Base-by-base conservation (phyloP, 2,113 vertebrate genomes). In the Catharus fuscescens region DNA sequence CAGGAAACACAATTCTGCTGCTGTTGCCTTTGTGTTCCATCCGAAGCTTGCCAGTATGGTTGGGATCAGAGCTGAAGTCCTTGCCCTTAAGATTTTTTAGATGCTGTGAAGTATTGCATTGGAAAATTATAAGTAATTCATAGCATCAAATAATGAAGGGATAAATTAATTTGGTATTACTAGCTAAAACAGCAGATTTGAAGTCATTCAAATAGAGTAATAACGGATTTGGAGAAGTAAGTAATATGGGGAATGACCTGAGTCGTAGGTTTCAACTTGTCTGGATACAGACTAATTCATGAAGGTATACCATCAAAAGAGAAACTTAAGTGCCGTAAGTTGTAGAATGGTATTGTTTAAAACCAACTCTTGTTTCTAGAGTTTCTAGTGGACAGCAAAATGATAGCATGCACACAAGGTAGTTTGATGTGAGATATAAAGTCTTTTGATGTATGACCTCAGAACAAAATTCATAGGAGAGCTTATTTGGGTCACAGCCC, bases 381-480 rank as follows among this genome's bases (percentile, higher is more conserved):
- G 34, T 26, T 84, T 40, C 36, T 23, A 47, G 32, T 20, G 29
- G 40, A 47, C 28, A 57, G 25, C 11, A 56, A 64, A 87, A 45
- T 29, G 64, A 34, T 50, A 32, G 29, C 0, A 0, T 78, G 16
- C 36, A 28, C 24, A 44, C 36, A 21, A 11, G 69, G 60, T 20
- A 24, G 16, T 61, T 59, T 90, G 59, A 48, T 59, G 52, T 18
- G n/a, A 47, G 31, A 36, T 64, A 34, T 4, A 80, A 67, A 42
- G 56, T 70, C 38, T 61, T 91, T 47, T 61, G 36, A 61, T 88
- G 19, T 26, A 47, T 44, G 36, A 59, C 48, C 62, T 88, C 38
- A 32, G 54, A 88, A 81, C 6, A 64, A 47, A 80, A 71, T 76
- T 92, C 7, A 36, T 69, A 69, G 62, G 19, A 86, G 42, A 76